A percentile compares a stretch with the other conserved stretches of the same genome.
These are phyloP conservation scores for Harpagoxenus sublaevis DNA, from an alignment of 2,888 invertebrate species.

Conservation along the genomic window DNA sequence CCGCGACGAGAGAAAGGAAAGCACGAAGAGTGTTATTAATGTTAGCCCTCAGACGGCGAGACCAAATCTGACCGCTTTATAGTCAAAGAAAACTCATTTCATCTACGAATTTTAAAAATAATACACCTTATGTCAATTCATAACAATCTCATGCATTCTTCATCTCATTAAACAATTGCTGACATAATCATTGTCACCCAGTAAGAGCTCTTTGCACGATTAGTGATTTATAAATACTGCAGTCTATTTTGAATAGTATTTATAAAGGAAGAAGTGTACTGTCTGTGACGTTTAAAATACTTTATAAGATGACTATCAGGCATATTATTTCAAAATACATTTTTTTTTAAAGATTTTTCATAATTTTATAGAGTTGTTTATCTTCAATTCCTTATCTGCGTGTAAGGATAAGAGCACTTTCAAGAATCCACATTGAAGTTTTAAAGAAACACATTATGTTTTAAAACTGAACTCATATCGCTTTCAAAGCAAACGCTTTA, in stretches of 20 bases:
- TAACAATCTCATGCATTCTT: background rate
- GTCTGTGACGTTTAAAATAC: background rate
- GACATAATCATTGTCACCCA: background rate
- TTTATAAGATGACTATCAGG: background rate
- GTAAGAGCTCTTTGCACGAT: background rate
- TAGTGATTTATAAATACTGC: background rate
- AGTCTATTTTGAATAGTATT: background rate
- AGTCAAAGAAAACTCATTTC: conserved; percentile 28
- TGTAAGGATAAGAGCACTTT: background rate
- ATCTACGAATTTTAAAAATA: conserved; percentile 27
- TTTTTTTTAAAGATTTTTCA: background rate
- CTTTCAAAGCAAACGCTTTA: background rate
- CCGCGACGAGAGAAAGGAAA: conserved; percentile 49
- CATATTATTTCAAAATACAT: background rate
- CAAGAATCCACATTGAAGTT: background rate
- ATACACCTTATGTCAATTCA: conserved; percentile 10
- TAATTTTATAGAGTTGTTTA: background rate
- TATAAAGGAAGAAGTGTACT: background rate
- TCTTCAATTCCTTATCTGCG: background rate
- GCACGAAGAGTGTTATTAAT: conserved; percentile 47
- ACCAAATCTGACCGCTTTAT: conserved; percentile 48
- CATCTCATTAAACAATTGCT: background rate
- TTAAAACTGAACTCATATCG: background rate
- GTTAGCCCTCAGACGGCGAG: conserved; percentile 27
- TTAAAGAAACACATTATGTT: background rate